phyloP scores from a whole-genome alignment of 2,113 vertebrate species.

The Zosterops japonicus region DNA sequence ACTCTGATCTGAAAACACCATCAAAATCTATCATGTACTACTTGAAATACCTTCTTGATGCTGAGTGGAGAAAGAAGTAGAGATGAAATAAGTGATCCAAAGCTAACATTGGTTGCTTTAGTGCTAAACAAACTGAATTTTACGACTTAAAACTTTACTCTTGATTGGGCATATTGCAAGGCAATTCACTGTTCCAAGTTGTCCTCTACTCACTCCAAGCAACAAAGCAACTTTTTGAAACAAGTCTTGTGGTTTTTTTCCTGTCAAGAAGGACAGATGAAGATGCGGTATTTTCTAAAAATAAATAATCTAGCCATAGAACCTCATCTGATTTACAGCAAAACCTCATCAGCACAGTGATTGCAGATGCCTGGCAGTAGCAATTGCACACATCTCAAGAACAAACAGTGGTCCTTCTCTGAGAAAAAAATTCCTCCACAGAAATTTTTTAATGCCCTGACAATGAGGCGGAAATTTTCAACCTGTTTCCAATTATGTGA shows the following conservation, averaged over 20 bases:
- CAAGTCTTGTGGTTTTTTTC: not conserved
- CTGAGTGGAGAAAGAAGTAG: not conserved
- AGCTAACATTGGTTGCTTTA: not conserved
- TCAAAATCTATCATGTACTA: not conserved
- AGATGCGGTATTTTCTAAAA: not conserved
- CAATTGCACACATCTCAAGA: not conserved
- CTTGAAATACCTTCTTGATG: not conserved
- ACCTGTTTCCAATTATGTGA: not conserved
- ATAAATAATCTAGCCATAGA: not conserved
- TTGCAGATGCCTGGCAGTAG: not conserved
- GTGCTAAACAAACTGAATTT: not conserved
- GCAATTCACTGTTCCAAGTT: not conserved
- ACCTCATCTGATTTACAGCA: not conserved
- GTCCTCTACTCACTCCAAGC: not conserved
- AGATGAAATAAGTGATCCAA: not conserved
- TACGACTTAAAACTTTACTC: not conserved
- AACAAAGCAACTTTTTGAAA: not conserved
- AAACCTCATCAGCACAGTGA: not conserved
- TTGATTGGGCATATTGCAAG: not conserved
- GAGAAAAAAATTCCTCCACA: not conserved
- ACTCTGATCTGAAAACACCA: not conserved
- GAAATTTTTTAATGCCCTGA: not conserved
- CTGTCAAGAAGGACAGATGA: not conserved
- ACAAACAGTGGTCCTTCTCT: not conserved
- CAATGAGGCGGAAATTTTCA: not conserved